phyloP scores from a whole-genome alignment of 2,113 vertebrate genomes.

The Lethenteron reissneri region DNA sequence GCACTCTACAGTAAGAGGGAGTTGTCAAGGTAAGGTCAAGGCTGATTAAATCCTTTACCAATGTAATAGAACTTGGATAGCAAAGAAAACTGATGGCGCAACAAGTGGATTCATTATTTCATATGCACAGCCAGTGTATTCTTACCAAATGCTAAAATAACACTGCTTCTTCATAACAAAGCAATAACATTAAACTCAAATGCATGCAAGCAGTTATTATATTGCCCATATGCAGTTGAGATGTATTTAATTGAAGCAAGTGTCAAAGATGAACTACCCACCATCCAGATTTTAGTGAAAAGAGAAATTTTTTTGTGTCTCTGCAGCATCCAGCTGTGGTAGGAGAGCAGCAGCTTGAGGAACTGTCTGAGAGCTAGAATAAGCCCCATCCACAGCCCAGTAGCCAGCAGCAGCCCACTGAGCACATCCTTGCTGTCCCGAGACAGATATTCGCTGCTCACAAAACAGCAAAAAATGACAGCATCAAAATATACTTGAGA shows the following conservation, averaged over 20 bases:
- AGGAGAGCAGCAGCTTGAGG: slow-evolving; percentile 55
- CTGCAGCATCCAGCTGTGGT: slow-evolving; percentile 86
- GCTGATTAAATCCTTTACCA: too few relatives aligned
- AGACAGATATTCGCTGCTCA: slow-evolving; percentile 22
- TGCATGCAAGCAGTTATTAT: not conserved
- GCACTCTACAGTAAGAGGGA: too few relatives aligned
- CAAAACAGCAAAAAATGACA: too few relatives aligned
- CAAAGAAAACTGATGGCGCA: too few relatives aligned
- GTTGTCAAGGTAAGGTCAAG: too few relatives aligned
- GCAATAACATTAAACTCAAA: not conserved
- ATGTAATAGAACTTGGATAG: too few relatives aligned
- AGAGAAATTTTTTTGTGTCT: slow-evolving; percentile 45
- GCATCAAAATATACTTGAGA: too few relatives aligned
- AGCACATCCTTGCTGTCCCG: slow-evolving; percentile 27
- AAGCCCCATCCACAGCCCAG: slow-evolving; percentile 46
- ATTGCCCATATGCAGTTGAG: not conserved
- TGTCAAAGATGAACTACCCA: slow-evolving; percentile 19
- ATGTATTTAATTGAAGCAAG: too few relatives aligned
- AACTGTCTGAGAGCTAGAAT: slow-evolving; percentile 49
- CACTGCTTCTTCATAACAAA: too few relatives aligned
- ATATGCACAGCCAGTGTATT: too few relatives aligned
- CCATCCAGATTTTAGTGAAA: slow-evolving; percentile 54
- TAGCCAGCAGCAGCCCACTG: slow-evolving; percentile 49
- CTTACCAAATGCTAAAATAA: too few relatives aligned
- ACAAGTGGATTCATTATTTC: too few relatives aligned